These are phyloP conservation scores for Catostomus latipinnis DNA, from an alignment of 2,797 vertebrate species.

Conservation along the genomic window DNA sequence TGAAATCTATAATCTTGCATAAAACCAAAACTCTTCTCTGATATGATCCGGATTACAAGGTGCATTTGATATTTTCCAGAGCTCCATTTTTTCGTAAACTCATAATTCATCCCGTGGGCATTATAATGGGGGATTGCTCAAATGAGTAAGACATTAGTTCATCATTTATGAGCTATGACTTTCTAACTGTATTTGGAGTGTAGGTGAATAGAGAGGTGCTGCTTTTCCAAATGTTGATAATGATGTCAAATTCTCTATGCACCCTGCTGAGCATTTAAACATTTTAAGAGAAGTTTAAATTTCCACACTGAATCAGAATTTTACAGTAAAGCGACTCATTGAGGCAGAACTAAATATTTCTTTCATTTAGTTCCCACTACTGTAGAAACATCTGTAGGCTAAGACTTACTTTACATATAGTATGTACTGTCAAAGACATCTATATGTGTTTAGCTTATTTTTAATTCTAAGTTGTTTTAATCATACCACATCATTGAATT, in stretches of 20 bases:
- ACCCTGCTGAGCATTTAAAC: not conserved
- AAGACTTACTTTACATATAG: not conserved
- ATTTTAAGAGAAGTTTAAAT: constrained; percentile 15
- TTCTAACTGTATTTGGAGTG: not conserved
- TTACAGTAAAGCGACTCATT: constrained; percentile 41
- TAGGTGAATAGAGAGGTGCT: not conserved
- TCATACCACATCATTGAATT: not conserved
- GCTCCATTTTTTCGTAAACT: constrained; percentile 3
- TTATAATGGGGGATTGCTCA: not conserved
- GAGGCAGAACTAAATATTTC: not conserved
- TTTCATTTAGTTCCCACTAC: not conserved
- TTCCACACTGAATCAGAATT: constrained; percentile 38
- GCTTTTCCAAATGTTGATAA: not conserved
- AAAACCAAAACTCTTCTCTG: not conserved
- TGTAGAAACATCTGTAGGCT: not conserved
- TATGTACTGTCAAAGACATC: too few species aligned
- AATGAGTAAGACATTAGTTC: constrained; percentile 35
- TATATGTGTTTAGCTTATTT: too few species aligned
- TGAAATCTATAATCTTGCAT: not conserved
- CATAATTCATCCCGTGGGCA: not conserved
- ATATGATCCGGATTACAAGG: not conserved
- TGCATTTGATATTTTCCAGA: constrained; percentile 2
- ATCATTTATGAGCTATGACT: constrained; percentile 21
- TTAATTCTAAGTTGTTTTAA: too few species aligned
- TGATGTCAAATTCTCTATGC: not conserved